Percentiles rank a stretch among this genome's conserved stretches.
These are phyloP conservation scores for Microtus obscurus DNA, from an alignment of 2,797 vertebrate species.

Conservation along the genomic window DNA sequence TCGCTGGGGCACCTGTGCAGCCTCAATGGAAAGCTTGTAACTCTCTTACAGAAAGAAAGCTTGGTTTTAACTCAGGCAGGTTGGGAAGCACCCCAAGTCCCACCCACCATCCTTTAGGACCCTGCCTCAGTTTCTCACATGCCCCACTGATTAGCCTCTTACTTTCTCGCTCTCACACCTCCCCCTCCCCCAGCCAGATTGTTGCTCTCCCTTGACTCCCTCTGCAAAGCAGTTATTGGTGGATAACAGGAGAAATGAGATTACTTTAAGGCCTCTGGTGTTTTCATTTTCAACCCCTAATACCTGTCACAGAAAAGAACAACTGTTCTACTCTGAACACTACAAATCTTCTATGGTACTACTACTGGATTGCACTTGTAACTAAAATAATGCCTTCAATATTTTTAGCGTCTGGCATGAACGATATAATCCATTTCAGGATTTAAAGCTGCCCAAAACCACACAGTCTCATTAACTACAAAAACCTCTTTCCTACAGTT, in stretches of 20 bases:
- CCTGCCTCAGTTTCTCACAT: neutral
- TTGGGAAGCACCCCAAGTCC: neutral
- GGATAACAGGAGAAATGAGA: neutral
- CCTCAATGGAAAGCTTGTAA: neutral
- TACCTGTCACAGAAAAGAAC: neutral
- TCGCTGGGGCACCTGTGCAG: neutral
- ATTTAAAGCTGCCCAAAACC: conserved; percentile 78
- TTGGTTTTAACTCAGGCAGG: neutral
- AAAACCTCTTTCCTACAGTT: conserved; percentile 71
- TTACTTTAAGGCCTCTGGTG: conserved; percentile 40
- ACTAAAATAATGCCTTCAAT: conserved; percentile 73
- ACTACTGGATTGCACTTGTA: conserved; percentile 68
- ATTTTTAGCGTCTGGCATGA: conserved; percentile 75
- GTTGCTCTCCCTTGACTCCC: neutral
- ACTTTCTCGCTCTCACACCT: neutral
- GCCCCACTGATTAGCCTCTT: neutral
- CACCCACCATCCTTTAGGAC: neutral
- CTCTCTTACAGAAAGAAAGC: neutral
- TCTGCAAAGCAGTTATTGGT: conserved; percentile 4
- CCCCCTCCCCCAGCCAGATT: neutral
- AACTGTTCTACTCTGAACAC: conserved; percentile 73
- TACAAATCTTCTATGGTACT: conserved; percentile 68
- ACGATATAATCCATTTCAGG: conserved; percentile 74
- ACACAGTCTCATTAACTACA: conserved; percentile 70
- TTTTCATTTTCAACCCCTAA: conserved; percentile 45